Base-by-base conservation (phyloP, 2,797 vertebrate species). In the Dendrocincla tyrannina region DNA sequence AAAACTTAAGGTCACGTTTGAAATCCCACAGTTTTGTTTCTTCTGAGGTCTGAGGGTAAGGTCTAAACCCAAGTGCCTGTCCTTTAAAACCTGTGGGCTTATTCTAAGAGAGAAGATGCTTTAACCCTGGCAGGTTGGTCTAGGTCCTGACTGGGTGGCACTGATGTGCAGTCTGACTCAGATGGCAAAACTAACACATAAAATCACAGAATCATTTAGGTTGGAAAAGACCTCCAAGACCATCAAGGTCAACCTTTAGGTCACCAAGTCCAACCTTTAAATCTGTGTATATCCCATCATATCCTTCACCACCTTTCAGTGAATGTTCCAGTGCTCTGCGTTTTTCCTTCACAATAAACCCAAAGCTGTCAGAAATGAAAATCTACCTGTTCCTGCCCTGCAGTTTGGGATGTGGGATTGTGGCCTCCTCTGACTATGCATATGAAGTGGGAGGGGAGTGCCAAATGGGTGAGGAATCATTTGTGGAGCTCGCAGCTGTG, bases 401-500 rank as follows among this genome's bases (percentile, higher is more conserved):
- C 53, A 72, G 2, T 77, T 88, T 37, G 20, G 3, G 39, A 23
- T 0, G 6, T 62, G n/a, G 28, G 27, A 32, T 67, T 63, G 44
- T 62, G 44, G 18, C 17, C 49, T 73, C 13, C 64, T 79, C 63
- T 81, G 46, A 63, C 32, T 73, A 4, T 56, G 25, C 64, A 6
- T 12, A 3, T 62, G 28, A 67, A 80, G 22, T 58, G 30, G 55
- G 52, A 85, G 70, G 16, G 78, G 63, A 83, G 41, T 66, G 91
- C 58, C 80, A 76, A 89, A 42, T 30, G 15, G 92, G 60, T 95
- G 97, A 97, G 97, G 97, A 97, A 97, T 97, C 18, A 5, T 97
- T 98, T 91, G 89, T 89, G 91, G 93, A 91, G 79, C 72, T 95
- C 83, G 96, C 97, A 98, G 96, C 98, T 98, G 97, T 96, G 89